These are phyloP conservation scores for Nemurella pictetii DNA, from an alignment of 2,888 invertebrate species.

Conservation along the genomic window DNA sequence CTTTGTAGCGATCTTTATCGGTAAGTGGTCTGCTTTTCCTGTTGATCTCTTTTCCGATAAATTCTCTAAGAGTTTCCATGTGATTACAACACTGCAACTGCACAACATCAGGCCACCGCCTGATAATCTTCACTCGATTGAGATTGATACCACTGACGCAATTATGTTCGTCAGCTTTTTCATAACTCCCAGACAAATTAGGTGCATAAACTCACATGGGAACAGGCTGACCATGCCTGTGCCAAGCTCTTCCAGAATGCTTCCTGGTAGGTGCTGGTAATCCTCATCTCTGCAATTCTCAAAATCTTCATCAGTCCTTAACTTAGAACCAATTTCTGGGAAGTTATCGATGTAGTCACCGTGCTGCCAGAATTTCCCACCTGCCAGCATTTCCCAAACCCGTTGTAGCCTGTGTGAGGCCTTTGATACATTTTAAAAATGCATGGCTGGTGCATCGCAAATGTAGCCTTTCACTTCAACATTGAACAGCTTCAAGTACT, in stretches of 20 bases:
- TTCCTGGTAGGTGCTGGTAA: not conserved
- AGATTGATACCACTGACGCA: not conserved
- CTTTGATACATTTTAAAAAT: constrained; percentile 35
- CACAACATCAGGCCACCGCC: not conserved
- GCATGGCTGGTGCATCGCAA: constrained; percentile 20
- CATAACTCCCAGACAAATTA: not conserved
- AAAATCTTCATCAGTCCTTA: not conserved
- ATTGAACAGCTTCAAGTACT: constrained; percentile 36
- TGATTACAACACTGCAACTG: not conserved
- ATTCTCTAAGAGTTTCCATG: not conserved
- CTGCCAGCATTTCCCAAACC: constrained; percentile 37
- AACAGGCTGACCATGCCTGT: constrained; percentile 6
- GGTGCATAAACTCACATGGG: constrained; percentile 4
- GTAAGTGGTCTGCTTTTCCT: constrained; percentile 42
- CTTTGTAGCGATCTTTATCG: constrained; percentile 43
- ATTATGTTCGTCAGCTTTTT: not conserved
- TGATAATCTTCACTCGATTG: not conserved
- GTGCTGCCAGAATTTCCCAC: too few species aligned
- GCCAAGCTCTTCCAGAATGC: not conserved
- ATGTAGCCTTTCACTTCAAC: constrained; percentile 31
- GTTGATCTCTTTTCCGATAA: constrained; percentile 42
- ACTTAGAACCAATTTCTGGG: not conserved
- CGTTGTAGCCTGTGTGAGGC: constrained; percentile 34
- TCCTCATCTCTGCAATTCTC: not conserved
- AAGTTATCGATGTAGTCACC: constrained; percentile 30